These are phyloP conservation scores for Corythornis cristatus DNA, from an alignment of 2,113 vertebrate species.

Conservation along the genomic window DNA sequence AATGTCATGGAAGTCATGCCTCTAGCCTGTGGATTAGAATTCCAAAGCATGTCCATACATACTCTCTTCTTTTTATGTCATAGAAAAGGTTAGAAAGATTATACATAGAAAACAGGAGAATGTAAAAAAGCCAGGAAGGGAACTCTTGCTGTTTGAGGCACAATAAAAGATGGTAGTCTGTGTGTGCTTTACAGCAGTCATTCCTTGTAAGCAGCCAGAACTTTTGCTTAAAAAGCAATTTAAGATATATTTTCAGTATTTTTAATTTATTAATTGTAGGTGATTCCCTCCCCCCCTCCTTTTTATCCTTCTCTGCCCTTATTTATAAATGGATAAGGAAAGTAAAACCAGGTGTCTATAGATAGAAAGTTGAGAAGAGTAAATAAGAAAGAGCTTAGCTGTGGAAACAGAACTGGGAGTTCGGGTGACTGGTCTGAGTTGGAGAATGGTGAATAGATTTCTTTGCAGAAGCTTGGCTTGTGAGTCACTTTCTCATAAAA, in stretches of 20 bases:
- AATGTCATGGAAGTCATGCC: not conserved
- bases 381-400: not conserved
- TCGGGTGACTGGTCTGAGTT: not conserved
- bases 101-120: not conserved
- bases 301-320: not conserved
- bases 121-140: not conserved
- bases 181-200: not conserved
- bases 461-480: slow-evolving; percentile 22
- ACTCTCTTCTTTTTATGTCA: not conserved
- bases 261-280: not conserved
- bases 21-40: not conserved
- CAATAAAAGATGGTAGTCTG: not conserved
- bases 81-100: not conserved
- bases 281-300: no score
- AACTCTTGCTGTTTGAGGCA: not conserved
- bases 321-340: not conserved
- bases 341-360: not conserved
- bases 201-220: not conserved
- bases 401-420: slow-evolving; percentile 1
- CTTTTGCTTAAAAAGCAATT: not conserved
- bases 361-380: not conserved
- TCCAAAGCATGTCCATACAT: not conserved
- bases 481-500: slow-evolving; percentile 43
- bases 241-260: not conserved
- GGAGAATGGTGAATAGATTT: slow-evolving; percentile 38